A percentile compares a stretch with the other conserved stretches of the same genome.
These are phyloP conservation scores for Neosilurus hyrtlii DNA, from an alignment of 2,797 vertebrate species.

Conservation along the genomic window DNA sequence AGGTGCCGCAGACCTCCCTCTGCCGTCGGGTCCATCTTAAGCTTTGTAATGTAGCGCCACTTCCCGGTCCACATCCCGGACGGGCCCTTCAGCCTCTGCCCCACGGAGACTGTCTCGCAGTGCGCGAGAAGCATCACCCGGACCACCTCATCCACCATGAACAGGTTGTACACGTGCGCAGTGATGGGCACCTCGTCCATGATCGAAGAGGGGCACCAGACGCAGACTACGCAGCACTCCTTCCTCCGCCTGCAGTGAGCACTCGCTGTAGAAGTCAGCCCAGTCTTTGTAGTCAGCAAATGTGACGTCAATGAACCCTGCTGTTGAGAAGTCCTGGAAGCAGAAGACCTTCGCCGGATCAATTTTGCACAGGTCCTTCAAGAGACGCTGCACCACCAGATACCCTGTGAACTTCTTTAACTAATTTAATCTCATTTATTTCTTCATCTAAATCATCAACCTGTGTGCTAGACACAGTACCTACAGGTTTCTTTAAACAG, in stretches of 20 bases:
- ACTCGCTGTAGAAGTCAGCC: neutral
- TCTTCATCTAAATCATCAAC: no score
- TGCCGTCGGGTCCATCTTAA: neutral
- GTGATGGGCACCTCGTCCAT: neutral
- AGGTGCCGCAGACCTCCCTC: neutral
- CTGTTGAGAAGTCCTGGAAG: accelerated
- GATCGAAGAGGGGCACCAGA: neutral
- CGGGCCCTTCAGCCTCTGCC: neutral
- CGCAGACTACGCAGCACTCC: neutral
- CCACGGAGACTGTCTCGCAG: neutral
- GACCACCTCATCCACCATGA: neutral
- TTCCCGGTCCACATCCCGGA: neutral
- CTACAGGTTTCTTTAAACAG: no score
- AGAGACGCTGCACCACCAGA: neutral
- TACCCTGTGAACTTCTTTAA: neutral
- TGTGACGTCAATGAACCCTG: accelerated
- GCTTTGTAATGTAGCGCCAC: neutral
- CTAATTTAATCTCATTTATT: no score
- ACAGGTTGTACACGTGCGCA: neutral
- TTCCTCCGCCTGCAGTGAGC: accelerated
- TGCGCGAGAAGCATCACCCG: neutral
- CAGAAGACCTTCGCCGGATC: accelerated
- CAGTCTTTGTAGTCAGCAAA: accelerated
- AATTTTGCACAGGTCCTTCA: accelerated
- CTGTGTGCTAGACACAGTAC: no score